Evolutionary conservation across 2,113 vertebrate species (phyloP).

Genomic region (Tretioscincus oriximinensis): DNA sequence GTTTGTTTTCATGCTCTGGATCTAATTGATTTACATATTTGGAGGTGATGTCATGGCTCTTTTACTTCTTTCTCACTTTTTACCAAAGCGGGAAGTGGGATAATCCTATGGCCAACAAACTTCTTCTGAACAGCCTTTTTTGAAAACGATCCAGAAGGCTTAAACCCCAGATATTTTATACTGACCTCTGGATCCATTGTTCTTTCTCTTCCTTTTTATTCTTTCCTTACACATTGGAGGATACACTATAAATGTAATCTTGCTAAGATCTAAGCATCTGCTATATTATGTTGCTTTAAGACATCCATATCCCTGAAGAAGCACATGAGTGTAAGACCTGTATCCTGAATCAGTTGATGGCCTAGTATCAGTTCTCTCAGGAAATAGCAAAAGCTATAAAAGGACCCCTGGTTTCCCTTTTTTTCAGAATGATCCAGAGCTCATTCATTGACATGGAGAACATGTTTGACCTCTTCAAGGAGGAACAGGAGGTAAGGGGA

Average conservation of each 20-base stretch:
- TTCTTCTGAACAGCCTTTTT: not conserved
- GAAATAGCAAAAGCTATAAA: no score
- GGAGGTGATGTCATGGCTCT: not conserved
- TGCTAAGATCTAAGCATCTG: not conserved
- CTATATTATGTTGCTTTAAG: not conserved
- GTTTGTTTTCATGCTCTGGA: not conserved
- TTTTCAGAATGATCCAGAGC: conserved; percentile 90
- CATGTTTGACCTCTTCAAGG: conserved; percentile 91
- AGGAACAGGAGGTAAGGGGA: conserved; percentile 84
- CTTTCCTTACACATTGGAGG: not conserved
- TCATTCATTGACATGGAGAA: conserved; percentile 99
- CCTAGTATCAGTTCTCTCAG: not conserved
- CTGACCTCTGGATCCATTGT: not conserved
- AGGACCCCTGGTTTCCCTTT: not conserved
- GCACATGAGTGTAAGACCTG: not conserved
- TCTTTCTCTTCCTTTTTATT: not conserved
- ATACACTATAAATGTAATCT: not conserved
- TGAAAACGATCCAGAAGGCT: not conserved
- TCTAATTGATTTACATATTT: conserved; percentile 8
- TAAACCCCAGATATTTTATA: not conserved
- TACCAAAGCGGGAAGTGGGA: not conserved
- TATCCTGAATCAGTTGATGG: not conserved
- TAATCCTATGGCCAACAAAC: no score
- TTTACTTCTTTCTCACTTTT: not conserved
- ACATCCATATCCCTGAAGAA: not conserved